Conservation (phyloP, 2,888 invertebrate species). For the Limenitis camilla region DNA sequence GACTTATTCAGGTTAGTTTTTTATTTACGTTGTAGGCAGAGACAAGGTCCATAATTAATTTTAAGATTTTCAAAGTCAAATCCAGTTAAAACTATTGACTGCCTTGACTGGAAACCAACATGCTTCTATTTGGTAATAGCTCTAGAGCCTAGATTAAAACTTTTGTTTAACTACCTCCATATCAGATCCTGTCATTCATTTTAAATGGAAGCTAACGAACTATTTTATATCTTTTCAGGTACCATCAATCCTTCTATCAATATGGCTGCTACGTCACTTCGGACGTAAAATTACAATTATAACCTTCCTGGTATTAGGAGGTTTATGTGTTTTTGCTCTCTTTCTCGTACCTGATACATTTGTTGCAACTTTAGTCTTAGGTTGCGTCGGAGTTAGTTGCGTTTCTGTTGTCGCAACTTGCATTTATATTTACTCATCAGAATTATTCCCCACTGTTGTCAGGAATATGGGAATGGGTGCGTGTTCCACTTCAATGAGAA, state of each 20-base stretch:
- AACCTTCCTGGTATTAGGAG: constrained; percentile 74
- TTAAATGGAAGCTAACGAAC: too few species aligned
- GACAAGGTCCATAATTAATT: too few species aligned
- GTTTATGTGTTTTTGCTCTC: constrained; percentile 75
- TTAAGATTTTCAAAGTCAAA: too few species aligned
- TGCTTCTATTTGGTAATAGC: too few species aligned
- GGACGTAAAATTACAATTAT: constrained; percentile 80
- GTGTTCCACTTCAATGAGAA: constrained; percentile 86
- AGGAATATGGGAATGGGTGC: constrained; percentile 90
- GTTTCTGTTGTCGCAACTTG: constrained; percentile 85
- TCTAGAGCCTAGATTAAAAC: too few species aligned
- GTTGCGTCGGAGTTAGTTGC: constrained; percentile 84
- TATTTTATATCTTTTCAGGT: constrained; percentile 67
- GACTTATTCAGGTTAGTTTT: constrained; percentile 51
- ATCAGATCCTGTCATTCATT: too few species aligned
- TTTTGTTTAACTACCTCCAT: too few species aligned
- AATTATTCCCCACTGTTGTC: constrained; percentile 90
- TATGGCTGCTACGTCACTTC: constrained; percentile 74
- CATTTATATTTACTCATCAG: constrained; percentile 89
- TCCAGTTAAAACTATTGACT: too few species aligned
- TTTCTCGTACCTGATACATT: constrained; percentile 68
- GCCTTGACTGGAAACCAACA: too few species aligned
- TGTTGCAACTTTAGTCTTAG: constrained; percentile 76
- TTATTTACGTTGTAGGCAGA: too few species aligned
- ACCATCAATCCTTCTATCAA: constrained; percentile 66